Conservation (phyloP, 2,113 vertebrate species). For the Urocolius indicus region DNA sequence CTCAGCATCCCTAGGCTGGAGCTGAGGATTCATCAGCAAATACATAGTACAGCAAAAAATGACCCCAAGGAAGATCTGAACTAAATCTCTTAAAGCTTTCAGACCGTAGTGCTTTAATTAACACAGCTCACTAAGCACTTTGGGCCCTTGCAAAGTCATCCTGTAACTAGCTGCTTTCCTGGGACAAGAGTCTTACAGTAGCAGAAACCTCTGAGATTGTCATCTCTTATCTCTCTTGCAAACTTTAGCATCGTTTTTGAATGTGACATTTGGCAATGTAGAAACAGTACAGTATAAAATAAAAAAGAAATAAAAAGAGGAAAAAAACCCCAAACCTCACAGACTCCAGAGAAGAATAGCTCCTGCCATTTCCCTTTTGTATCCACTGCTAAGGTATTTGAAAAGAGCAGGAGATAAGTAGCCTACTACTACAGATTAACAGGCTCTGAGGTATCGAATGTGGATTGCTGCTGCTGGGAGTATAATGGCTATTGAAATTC, state of each 20-base stretch:
- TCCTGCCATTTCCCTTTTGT: slow-evolving; percentile 63
- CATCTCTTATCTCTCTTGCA: slow-evolving; percentile 31
- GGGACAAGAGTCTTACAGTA: background rate
- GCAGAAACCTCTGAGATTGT: slow-evolving; percentile 21
- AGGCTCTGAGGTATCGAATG: background rate
- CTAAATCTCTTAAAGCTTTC: slow-evolving; percentile 28
- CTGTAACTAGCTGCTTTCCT: background rate
- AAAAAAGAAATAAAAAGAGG: background rate
- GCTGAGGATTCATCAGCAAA: slow-evolving; percentile 19
- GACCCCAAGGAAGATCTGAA: slow-evolving; percentile 21
- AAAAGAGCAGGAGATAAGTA: slow-evolving; percentile 73
- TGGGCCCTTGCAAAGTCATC: background rate
- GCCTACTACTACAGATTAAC: slow-evolving; percentile 67
- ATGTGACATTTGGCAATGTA: slow-evolving; percentile 41
- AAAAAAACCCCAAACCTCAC: background rate
- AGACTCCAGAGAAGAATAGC: slow-evolving; percentile 41
- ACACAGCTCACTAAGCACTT: background rate
- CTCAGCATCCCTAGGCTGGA: background rate
- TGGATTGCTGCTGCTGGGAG: slow-evolving; percentile 28
- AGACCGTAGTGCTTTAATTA: background rate
- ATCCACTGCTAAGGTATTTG: slow-evolving; percentile 40
- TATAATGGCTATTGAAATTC: slow-evolving; percentile 64
- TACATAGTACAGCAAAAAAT: background rate
- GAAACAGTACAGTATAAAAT: background rate
- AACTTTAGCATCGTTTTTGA: slow-evolving; percentile 43